These are phyloP conservation scores for Tetragnatha montana DNA, from an alignment of 2,888 invertebrate genomes.

Conservation along the genomic window DNA sequence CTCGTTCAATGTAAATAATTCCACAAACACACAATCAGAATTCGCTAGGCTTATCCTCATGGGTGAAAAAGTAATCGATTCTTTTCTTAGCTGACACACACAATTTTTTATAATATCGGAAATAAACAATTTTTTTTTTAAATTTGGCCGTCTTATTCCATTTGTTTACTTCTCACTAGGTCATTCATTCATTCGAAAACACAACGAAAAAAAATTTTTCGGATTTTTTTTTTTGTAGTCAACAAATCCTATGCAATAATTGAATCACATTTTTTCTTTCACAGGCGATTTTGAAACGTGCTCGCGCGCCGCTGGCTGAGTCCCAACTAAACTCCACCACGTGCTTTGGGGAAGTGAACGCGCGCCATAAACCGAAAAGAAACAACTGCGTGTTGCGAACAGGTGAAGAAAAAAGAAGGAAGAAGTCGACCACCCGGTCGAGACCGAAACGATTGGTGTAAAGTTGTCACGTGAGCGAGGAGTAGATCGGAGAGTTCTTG, in stretches of 20 bases:
- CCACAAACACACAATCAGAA: not conserved
- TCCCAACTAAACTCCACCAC: conserved; percentile 62
- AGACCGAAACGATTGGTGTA: conserved; percentile 56
- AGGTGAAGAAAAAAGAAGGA: conserved; percentile 32
- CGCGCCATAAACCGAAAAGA: conserved; percentile 63
- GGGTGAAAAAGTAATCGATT: not conserved
- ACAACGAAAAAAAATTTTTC: conserved; percentile 17
- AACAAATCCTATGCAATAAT: conserved; percentile 6
- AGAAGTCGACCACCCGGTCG: conserved; percentile 65
- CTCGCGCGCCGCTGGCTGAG: conserved; percentile 33
- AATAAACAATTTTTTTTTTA: not conserved
- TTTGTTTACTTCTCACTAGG: not conserved
- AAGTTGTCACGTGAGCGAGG: conserved; percentile 45
- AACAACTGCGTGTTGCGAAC: conserved; percentile 57
- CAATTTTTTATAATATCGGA: too few relatives aligned
- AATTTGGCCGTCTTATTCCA: not conserved
- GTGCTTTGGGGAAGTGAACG: conserved; percentile 58
- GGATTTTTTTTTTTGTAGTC: conserved; percentile 7
- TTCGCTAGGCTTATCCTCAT: not conserved
- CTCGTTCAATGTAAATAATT: conserved; percentile 24
- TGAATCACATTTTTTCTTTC: not conserved
- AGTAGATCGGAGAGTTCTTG: conserved; percentile 3
- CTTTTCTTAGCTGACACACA: not conserved
- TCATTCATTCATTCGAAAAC: too few relatives aligned
- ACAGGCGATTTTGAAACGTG: conserved; percentile 34